Conservation (phyloP, 2,113 vertebrate species). For the Zosterops pallidus region DNA sequence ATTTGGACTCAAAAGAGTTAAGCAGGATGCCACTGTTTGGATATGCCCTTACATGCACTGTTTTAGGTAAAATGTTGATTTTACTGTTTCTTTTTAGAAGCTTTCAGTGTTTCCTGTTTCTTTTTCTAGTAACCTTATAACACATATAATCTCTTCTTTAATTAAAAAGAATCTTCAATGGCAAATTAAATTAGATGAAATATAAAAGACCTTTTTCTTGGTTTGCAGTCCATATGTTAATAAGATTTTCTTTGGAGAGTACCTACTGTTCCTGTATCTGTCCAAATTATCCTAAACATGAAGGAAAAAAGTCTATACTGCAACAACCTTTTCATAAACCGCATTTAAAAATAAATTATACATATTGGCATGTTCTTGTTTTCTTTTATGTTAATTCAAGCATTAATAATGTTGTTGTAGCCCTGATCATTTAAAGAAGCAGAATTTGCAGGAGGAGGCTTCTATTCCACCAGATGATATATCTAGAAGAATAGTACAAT, state of each 20-base stretch:
- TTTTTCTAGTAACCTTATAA: neutral
- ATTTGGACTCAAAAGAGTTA: neutral
- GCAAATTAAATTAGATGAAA: neutral
- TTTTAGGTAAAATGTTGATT: neutral
- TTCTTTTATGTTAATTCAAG: neutral
- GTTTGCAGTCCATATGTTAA: neutral
- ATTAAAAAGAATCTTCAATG: neutral
- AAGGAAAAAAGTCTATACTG: neutral
- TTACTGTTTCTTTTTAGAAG: slow-evolving; percentile 7
- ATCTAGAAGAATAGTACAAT: neutral
- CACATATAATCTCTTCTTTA: neutral
- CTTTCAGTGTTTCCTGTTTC: neutral
- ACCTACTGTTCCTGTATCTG: neutral
- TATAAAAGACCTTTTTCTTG: neutral
- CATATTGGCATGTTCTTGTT: neutral
- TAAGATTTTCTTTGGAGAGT: neutral
- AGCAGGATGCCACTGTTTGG: neutral
- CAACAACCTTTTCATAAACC: neutral
- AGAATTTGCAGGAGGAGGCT: neutral
- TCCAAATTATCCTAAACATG: neutral
- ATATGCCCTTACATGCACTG: neutral
- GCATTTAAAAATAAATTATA: neutral
- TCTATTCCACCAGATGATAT: neutral
- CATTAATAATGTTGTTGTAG: neutral
- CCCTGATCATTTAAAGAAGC: neutral